These are phyloP conservation scores for Pagetopsis macropterus DNA, from an alignment of 2,797 vertebrate genomes.

Conservation along the genomic window DNA sequence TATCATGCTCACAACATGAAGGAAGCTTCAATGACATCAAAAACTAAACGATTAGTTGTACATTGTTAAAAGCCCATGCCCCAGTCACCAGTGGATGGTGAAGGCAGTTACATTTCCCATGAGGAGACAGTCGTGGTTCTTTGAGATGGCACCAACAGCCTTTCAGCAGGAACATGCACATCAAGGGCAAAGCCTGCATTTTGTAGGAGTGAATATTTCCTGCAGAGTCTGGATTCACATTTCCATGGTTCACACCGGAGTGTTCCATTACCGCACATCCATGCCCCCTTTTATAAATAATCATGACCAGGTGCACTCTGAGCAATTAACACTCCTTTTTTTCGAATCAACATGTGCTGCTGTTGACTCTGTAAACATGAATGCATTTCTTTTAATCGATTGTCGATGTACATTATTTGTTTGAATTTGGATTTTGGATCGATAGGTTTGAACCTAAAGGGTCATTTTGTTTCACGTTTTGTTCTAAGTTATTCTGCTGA, in stretches of 20 bases:
- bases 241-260: slow-evolving; percentile 37
- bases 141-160: slow-evolving; percentile 32
- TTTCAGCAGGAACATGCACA: slow-evolving; percentile 37
- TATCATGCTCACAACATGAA: slow-evolving; percentile 8
- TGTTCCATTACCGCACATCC: slow-evolving; percentile 33
- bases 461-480: slow-evolving; percentile 30
- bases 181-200: slow-evolving; percentile 33
- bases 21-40: slow-evolving; percentile 13
- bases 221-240: slow-evolving; percentile 44
- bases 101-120: slow-evolving; percentile 23
- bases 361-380: slow-evolving; percentile 54
- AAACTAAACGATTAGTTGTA: slow-evolving; percentile 28
- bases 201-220: slow-evolving; percentile 29
- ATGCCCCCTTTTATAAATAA: slow-evolving; percentile 27
- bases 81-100: slow-evolving; percentile 34
- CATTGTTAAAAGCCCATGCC: slow-evolving; percentile 11
- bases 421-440: slow-evolving; percentile 21
- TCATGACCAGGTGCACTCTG: slow-evolving; percentile 24
- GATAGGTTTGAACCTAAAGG: slow-evolving; percentile 4
- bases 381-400: slow-evolving; percentile 49
- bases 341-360: slow-evolving; percentile 56
- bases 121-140: slow-evolving; percentile 22
- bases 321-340: slow-evolving; percentile 15
- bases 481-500: slow-evolving; percentile 62
- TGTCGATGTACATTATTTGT: slow-evolving; percentile 48